phyloP scores from a whole-genome alignment of 2,888 invertebrate species.

The Drosophila suboccidentalis region DNA sequence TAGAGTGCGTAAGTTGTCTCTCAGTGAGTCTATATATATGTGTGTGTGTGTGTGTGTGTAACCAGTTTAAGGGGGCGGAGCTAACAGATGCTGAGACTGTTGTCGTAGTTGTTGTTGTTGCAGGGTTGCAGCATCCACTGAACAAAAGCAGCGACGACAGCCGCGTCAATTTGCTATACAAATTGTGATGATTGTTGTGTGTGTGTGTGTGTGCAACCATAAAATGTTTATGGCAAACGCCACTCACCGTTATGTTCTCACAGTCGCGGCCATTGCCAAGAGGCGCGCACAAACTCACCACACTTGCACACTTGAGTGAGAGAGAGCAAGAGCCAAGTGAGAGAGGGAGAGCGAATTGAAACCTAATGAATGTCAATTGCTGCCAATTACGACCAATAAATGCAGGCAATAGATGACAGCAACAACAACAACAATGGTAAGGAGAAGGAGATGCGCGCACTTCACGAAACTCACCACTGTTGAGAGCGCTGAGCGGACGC shows the following conservation, averaged over 20 bases:
- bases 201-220: constrained; percentile 49
- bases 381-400: constrained; percentile 84
- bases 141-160: constrained; percentile 17
- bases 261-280: constrained; percentile 66
- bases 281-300: constrained; percentile 49
- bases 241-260: constrained; percentile 56
- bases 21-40: constrained; percentile 4
- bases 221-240: constrained; percentile 51
- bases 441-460: constrained; percentile 19
- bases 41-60: constrained; percentile 44
- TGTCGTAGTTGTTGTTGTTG: constrained; percentile 17
- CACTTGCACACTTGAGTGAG: constrained; percentile 15
- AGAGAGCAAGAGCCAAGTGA: constrained; percentile 7
- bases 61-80: constrained; percentile 76
- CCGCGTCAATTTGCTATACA: constrained; percentile 13
- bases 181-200: background rate
- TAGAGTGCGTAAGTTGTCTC: constrained; percentile 32
- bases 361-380: constrained; percentile 84
- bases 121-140: constrained; percentile 62
- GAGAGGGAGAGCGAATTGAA: constrained; percentile 70
- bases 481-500: constrained; percentile 23
- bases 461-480: constrained; percentile 47
- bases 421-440: constrained; percentile 41
- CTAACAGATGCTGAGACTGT: constrained; percentile 42
- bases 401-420: constrained; percentile 70